Conservation (phyloP, 2,888 invertebrate genomes). For the Temnothorax rugatulus region DNA sequence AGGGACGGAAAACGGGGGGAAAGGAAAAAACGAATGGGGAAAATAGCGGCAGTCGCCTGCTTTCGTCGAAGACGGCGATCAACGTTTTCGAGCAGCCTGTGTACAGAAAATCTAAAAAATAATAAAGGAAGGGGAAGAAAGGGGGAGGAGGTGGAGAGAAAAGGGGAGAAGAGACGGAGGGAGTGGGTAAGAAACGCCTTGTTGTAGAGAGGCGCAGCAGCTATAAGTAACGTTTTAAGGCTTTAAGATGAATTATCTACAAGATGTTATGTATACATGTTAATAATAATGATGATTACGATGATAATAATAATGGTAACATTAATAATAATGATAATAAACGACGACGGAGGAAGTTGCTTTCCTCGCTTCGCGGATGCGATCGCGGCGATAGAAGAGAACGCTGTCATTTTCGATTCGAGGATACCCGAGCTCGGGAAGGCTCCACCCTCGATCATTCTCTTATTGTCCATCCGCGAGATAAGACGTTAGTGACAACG, state of each 20-base stretch:
- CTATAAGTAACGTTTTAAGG: slow-evolving; percentile 79
- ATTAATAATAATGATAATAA: slow-evolving; percentile 61
- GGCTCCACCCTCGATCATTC: slow-evolving; percentile 14
- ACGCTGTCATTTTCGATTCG: slow-evolving; percentile 1
- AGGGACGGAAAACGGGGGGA: slow-evolving; percentile 22
- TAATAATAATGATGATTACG: slow-evolving; percentile 81
- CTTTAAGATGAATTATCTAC: slow-evolving; percentile 82
- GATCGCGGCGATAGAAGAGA: not conserved
- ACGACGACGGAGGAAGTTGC: not conserved
- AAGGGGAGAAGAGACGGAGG: slow-evolving; percentile 9
- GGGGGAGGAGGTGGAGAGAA: slow-evolving; percentile 19
- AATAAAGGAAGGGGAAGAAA: not conserved
- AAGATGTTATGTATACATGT: slow-evolving; percentile 83
- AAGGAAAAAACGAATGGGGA: not conserved
- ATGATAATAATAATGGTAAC: slow-evolving; percentile 71
- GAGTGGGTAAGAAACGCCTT: slow-evolving; percentile 18
- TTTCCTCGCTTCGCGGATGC: slow-evolving; percentile 20
- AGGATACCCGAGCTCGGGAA: not conserved
- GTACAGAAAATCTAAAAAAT: slow-evolving; percentile 39
- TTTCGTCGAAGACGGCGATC: slow-evolving; percentile 67
- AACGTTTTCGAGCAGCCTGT: slow-evolving; percentile 61
- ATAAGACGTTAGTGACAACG: not conserved
- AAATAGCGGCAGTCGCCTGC: slow-evolving; percentile 53
- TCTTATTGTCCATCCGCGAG: slow-evolving; percentile 24
- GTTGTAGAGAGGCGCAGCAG: slow-evolving; percentile 53